Conservation (phyloP, 2,797 vertebrate species). For the Sparidentex hasta region DNA sequence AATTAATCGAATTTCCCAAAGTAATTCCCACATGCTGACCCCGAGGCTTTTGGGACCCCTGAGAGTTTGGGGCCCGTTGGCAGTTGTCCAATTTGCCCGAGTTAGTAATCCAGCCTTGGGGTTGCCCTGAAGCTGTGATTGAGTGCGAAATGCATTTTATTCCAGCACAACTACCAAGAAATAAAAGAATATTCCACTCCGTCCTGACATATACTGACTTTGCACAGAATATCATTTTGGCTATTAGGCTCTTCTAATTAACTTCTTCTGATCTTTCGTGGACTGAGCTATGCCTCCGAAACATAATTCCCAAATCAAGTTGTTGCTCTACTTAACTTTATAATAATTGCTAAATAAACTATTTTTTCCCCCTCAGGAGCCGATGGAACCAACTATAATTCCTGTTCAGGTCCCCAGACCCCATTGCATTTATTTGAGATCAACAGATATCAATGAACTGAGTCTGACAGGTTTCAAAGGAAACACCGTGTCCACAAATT, state of each 20-base stretch:
- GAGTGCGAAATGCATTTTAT: neutral
- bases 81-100: slow-evolving; percentile 2
- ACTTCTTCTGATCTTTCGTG: too few relatives aligned
- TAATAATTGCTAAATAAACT: neutral
- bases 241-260: too few relatives aligned
- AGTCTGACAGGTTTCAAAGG: neutral
- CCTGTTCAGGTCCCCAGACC: neutral
- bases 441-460: neutral
- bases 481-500: neutral
- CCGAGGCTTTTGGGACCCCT: neutral
- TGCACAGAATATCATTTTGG: neutral
- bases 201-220: neutral
- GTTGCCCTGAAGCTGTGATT: slow-evolving; percentile 2
- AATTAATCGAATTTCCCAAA: slow-evolving; percentile 1
- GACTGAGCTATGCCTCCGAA: neutral
- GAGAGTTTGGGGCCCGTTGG: neutral
- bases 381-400: neutral
- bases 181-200: neutral
- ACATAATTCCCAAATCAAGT: neutral
- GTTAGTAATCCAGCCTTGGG: neutral
- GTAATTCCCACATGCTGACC: neutral
- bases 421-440: neutral
- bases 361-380: neutral
- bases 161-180: neutral
- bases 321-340: neutral